A percentile compares a stretch with the other conserved stretches of the same genome.
Evolutionary conservation across 2,888 invertebrate genomes (phyloP).

Genomic region (Azorinus chamasolen): DNA sequence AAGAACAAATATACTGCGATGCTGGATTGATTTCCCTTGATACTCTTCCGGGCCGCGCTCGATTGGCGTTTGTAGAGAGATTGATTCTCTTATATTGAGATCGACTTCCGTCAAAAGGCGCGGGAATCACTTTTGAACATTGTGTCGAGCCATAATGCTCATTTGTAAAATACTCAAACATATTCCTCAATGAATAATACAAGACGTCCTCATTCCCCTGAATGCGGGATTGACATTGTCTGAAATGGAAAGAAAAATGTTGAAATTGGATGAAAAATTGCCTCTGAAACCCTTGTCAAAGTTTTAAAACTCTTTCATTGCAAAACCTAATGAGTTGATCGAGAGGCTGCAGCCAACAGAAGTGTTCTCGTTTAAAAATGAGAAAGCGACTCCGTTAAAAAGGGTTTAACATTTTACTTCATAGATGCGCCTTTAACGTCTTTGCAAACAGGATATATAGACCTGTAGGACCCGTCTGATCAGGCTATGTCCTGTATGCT

Average conservation of each 20-base stretch:
- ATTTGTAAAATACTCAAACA: constrained; percentile 34
- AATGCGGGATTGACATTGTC: constrained; percentile 10
- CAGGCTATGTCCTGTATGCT: too few relatives aligned
- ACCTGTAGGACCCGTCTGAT: too few relatives aligned
- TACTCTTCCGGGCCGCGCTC: constrained; percentile 27
- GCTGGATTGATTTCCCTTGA: constrained; percentile 64
- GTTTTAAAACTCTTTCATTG: too few relatives aligned
- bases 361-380: too few relatives aligned
- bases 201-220: constrained; percentile 3
- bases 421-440: too few relatives aligned
- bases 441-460: too few relatives aligned
- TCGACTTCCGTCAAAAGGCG: constrained; percentile 36
- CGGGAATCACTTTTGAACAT: constrained; percentile 31
- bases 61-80: constrained; percentile 49
- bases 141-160: constrained; percentile 19
- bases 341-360: too few relatives aligned
- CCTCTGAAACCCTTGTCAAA: too few relatives aligned
- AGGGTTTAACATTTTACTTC: too few relatives aligned
- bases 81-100: constrained; percentile 58
- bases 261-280: constrained; percentile 6
- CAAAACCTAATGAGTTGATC: too few relatives aligned
- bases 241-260: constrained; percentile 31
- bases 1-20: constrained; percentile 63
- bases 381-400: too few relatives aligned
- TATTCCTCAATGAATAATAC: constrained; percentile 24